Evolutionary conservation across 2,113 vertebrate genomes (phyloP), one percentile per base, ranked within the genome.

Genomic region (Ceyx cyanopectus): DNA sequence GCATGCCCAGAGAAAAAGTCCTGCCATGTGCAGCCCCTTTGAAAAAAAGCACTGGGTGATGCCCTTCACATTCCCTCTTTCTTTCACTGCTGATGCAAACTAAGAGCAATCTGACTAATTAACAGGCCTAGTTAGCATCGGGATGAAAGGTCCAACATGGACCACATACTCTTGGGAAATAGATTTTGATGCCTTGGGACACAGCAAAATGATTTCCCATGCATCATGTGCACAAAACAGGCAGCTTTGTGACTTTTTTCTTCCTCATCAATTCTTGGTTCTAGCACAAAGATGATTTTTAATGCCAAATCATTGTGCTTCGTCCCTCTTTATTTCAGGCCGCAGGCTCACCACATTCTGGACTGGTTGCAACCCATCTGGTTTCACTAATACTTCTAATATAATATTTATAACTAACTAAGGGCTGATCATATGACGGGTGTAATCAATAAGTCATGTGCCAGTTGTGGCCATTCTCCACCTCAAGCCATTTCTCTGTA

Each of bases 241-340:
- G 24, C 2, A 0, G 54, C 32, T 94, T 27, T 89, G 87, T 53
- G 87, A 87, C 63, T 93, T 82, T 57, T 95, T 66, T 95, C 95
- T 83, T 58, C 72, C 29, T 89, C 79, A 54, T 77, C 84, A 67
- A 46, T 63, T 32, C 40, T 91, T 83, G 72, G 70, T 93, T 92
- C 72, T 74, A 32, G 30, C 87, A 93, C 80, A 93, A 87, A 66
- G 75, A 94, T 76, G 60, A 77, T 74, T 92, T 95, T 83, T 82
- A 80, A 85, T 91, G 96, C 92, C 95, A 96, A 93, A 94, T 89
- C 87, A 95, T 95, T 96, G 95, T 95, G 81, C 91, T 93, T 87
- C 94, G 92, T 92, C 72, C 50, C 81, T 89, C 89, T 91, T 93
- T 89, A 93, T 91, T 91, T 91, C 92, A 96, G 87, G 89, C 96